A percentile compares a stretch with the other conserved stretches of the same genome.
These are phyloP conservation scores for Phrynocephalus forsythii DNA, from an alignment of 2,797 vertebrate genomes.

Conservation along the genomic window DNA sequence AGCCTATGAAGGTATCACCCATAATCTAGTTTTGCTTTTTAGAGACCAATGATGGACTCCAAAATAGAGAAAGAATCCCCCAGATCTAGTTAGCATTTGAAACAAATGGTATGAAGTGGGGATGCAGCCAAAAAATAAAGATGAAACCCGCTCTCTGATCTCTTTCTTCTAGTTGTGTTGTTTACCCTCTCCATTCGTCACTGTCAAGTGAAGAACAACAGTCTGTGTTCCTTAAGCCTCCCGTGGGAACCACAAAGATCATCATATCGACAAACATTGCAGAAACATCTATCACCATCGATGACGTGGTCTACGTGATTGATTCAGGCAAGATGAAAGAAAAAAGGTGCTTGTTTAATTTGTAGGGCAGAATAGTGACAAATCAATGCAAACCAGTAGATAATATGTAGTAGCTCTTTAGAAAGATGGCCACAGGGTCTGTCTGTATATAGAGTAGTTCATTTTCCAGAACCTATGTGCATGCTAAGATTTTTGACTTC, in stretches of 20 bases:
- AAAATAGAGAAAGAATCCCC: neutral
- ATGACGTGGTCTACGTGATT: slow-evolving; percentile 96
- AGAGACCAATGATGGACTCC: neutral
- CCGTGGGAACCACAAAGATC: slow-evolving; percentile 90
- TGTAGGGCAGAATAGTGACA: neutral
- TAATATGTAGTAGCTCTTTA: neutral
- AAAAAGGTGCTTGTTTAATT: slow-evolving; percentile 84
- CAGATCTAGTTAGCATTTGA: neutral
- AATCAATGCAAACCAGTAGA: neutral
- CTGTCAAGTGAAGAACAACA: slow-evolving; percentile 96
- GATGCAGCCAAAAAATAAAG: slow-evolving; percentile 21
- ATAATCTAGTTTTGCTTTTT: neutral
- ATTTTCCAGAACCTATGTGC: neutral
- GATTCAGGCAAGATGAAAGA: slow-evolving; percentile 99
- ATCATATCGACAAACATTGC: slow-evolving; percentile 99
- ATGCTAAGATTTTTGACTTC: no score
- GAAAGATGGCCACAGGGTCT: neutral
- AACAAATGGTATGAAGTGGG: neutral
- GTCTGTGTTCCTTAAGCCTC: slow-evolving; percentile 90
- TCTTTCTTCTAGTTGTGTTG: slow-evolving; percentile 83
- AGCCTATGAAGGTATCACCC: no score
- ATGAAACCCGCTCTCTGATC: slow-evolving; percentile 6
- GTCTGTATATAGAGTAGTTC: neutral
- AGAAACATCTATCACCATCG: slow-evolving; percentile 96
- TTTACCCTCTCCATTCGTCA: slow-evolving; percentile 95